Conservation (phyloP, 2,888 invertebrate genomes). For the Agrotis segetum region DNA sequence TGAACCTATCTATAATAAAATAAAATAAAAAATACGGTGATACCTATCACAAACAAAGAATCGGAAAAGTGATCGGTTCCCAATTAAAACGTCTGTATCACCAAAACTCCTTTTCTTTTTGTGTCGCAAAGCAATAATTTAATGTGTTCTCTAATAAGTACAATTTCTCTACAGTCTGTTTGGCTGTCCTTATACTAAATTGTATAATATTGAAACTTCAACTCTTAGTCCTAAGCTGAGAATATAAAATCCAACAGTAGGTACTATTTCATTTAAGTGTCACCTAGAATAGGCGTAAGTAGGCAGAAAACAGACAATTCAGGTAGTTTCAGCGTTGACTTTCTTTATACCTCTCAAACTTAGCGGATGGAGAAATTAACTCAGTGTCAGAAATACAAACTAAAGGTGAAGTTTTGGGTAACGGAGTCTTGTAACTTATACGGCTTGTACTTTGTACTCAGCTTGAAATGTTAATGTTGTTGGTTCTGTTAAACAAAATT, state of each 20-base stretch:
- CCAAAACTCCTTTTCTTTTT: no score
- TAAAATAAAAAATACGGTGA: no score
- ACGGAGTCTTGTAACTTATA: slow-evolving; percentile 3
- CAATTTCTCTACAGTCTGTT: no score
- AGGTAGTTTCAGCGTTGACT: slow-evolving; percentile 11
- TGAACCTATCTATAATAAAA: no score
- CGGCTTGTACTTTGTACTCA: not conserved
- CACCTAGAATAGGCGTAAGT: not conserved
- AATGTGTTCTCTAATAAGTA: no score
- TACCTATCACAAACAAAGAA: no score
- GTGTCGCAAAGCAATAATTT: no score
- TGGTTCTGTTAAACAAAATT: no score
- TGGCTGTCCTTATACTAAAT: no score
- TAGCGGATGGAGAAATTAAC: slow-evolving; percentile 19
- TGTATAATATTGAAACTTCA: not conserved
- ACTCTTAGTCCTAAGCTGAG: not conserved
- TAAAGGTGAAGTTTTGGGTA: slow-evolving; percentile 24
- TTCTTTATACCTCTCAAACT: slow-evolving; percentile 1
- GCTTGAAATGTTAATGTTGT: slow-evolving; percentile 6
- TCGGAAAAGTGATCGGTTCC: no score
- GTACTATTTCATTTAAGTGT: not conserved
- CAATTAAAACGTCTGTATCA: no score
- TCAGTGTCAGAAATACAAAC: slow-evolving; percentile 5
- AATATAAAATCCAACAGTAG: not conserved
- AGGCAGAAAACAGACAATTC: not conserved